Evolutionary conservation across 2,113 vertebrate species (phyloP), one percentile per base, ranked within the genome.

Genomic region (Trematocara stigmaticum): DNA sequence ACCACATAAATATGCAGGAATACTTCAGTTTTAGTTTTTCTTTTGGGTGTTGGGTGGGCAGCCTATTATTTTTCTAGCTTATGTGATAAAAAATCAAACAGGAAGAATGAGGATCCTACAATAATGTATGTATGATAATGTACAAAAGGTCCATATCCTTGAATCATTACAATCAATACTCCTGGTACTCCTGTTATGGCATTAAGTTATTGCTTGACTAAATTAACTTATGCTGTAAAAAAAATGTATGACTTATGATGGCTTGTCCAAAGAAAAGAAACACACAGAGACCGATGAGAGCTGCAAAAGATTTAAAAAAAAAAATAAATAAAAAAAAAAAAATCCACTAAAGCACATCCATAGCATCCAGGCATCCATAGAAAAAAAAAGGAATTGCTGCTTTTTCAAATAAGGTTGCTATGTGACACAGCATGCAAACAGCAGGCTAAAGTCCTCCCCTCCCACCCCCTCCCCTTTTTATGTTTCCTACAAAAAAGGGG

Each of bases 1-100:
- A 47, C 26, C 49, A 2, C 56, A 90, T 90, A 55, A 89, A 90
- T 89, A 90, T 92, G 59, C 52, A 83, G 79, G 79, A 79, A 74
- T 35, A 34, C 8, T 47, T 74, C 13, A 26, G 40, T 74, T 45
- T 74, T 47, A 16, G 20, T 15, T 42, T 23, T 16, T 74, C 66
- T 74, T 74, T 47, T 29, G 66, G 42, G 23, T 47, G 40, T 18
- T 47, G 40, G 13, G 40, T 74, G 40, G 40, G 8, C 5, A 47
- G 40, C 40, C 7, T 29, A 45, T 10, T 71, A 26, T 47, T 45
- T 71, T 71, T 71, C 66, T 71, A 47, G 66, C 66, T 71, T 71
- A 42, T 16, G 42, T 29, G 5, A 71, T 29, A 71, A 26, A 47
- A 7, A 16, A 29, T 16, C 6, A 61, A 34, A 16, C 40, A 71